Evolutionary conservation across 2,113 vertebrate species (phyloP).

Genomic region (Nothoprocta perdicaria): DNA sequence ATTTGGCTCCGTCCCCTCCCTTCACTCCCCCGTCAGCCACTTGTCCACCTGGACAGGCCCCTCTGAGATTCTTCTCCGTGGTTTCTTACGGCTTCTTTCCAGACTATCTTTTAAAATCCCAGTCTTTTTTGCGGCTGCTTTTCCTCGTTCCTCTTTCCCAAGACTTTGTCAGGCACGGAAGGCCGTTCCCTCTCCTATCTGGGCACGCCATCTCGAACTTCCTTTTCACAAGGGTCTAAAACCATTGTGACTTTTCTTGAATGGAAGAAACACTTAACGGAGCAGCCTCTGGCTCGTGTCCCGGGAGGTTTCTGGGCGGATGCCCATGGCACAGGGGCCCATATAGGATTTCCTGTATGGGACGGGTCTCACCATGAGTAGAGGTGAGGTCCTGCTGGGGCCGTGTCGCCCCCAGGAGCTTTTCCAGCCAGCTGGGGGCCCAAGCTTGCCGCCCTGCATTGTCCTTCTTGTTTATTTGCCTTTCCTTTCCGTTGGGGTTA

Average conservation of each 20-base stretch:
- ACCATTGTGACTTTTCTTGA: not conserved
- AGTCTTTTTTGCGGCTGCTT: not conserved
- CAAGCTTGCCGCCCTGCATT: not conserved
- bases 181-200: not conserved
- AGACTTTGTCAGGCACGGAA: not conserved
- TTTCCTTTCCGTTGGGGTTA: not conserved
- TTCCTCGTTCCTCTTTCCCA: fast-evolving
- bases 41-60: too few species aligned
- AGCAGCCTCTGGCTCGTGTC: not conserved
- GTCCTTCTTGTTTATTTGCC: fast-evolving
- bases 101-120: not conserved
- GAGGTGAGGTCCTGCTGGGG: not conserved
- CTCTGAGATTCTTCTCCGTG: not conserved
- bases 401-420: not conserved
- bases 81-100: not conserved
- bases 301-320: not conserved
- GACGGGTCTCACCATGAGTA: not conserved
- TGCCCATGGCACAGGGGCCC: not conserved
- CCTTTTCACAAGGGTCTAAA: not conserved
- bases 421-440: not conserved
- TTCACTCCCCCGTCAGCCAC: too few species aligned
- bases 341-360: not conserved
- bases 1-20: too few species aligned
- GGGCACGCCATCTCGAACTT: not conserved
- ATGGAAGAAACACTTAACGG: constrained; percentile 14